Evolutionary conservation across 2,113 vertebrate species (phyloP).

Genomic region (Caranx ignobilis): DNA sequence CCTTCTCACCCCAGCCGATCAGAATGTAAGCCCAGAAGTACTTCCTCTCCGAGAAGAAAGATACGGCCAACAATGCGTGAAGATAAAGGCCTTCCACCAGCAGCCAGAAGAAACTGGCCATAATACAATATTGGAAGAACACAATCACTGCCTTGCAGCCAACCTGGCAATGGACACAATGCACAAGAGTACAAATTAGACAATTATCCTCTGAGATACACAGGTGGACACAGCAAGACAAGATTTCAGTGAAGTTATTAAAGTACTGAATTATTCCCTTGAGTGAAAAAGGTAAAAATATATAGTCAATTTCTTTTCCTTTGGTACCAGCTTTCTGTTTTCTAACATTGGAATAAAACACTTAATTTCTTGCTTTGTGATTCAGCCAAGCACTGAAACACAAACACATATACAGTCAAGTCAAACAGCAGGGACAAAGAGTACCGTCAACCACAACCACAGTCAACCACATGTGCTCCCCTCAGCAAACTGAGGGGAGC

Average conservation of each 20-base stretch:
- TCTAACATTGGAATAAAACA: too few relatives aligned
- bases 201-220: background rate
- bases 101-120: conserved; percentile 99
- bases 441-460: background rate
- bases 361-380: too few relatives aligned
- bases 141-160: conserved; percentile 94
- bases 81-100: conserved; percentile 96
- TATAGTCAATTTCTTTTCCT: too few relatives aligned
- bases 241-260: background rate
- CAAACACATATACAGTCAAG: background rate
- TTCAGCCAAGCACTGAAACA: too few relatives aligned
- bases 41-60: conserved; percentile 97
- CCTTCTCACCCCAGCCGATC: conserved; percentile 94
- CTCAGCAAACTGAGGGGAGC: background rate
- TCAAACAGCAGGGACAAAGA: background rate
- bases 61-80: conserved; percentile 92
- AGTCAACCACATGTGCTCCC: background rate
- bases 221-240: background rate
- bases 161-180: conserved; percentile 79
- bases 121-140: conserved; percentile 97
- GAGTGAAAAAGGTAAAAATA: too few relatives aligned
- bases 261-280: background rate
- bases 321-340: too few relatives aligned
- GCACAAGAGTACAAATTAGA: conserved; percentile 34
- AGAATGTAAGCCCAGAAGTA: conserved; percentile 99